Conservation (phyloP, 2,797 vertebrate genomes). For the Epinephelus awoara region DNA sequence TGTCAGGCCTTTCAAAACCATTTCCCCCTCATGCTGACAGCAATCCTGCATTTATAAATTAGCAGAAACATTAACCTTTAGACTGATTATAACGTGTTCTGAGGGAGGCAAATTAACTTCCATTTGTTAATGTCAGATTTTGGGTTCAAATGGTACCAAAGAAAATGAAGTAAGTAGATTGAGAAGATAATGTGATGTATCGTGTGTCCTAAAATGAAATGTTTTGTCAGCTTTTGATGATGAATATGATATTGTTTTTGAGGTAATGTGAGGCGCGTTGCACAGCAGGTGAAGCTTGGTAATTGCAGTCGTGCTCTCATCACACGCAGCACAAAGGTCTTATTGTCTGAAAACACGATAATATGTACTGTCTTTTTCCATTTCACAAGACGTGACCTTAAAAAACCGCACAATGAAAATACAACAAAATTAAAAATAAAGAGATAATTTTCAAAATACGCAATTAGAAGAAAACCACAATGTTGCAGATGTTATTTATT, state of each 20-base stretch:
- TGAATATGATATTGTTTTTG: constrained; percentile 77
- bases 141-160: constrained; percentile 75
- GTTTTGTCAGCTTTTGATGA: constrained; percentile 79
- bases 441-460: constrained; percentile 28
- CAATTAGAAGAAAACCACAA: constrained; percentile 30
- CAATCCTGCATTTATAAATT: constrained; percentile 89
- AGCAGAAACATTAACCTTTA: constrained; percentile 92
- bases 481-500: constrained; percentile 36
- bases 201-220: constrained; percentile 70
- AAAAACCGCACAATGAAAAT: constrained; percentile 21
- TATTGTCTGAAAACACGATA: constrained; percentile 69
- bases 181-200: constrained; percentile 74
- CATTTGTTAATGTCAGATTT: constrained; percentile 87
- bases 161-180: constrained; percentile 76
- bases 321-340: constrained; percentile 72
- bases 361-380: constrained; percentile 38
- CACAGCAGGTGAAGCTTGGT: constrained; percentile 73
- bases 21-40: constrained; percentile 86
- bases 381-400: constrained; percentile 42
- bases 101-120: constrained; percentile 86
- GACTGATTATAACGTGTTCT: constrained; percentile 86
- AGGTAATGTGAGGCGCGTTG: constrained; percentile 59
- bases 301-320: constrained; percentile 81
- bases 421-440: constrained; percentile 42
- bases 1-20: constrained; percentile 88